These are phyloP conservation scores for Sarcophaga bullata DNA, from an alignment of 1,140 invertebrate species.

Conservation along the genomic window DNA sequence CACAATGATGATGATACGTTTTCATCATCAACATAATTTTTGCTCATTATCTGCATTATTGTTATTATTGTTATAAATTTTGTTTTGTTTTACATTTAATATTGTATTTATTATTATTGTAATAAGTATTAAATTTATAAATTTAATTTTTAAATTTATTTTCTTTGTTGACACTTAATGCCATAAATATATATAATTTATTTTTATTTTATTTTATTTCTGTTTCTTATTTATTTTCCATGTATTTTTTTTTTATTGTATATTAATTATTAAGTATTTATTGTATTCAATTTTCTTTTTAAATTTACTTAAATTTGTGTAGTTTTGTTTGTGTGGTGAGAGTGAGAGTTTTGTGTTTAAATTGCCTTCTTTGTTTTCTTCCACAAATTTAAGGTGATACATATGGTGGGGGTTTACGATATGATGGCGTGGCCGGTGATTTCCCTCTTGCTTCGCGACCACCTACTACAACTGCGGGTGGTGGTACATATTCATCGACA, in stretches of 20 bases:
- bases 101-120: neutral
- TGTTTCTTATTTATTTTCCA: conserved; percentile 9
- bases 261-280: conserved; percentile 32
- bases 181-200: conserved; percentile 27
- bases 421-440: conserved; percentile 79
- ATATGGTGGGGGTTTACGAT: conserved; percentile 90
- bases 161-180: conserved; percentile 32
- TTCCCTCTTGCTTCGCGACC: conserved; percentile 73
- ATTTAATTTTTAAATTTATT: neutral
- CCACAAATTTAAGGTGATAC: conserved; percentile 82
- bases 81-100: too few relatives aligned
- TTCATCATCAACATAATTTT: too few relatives aligned
- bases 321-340: neutral
- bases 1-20: too few relatives aligned
- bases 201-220: neutral
- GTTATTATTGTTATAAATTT: too few relatives aligned
- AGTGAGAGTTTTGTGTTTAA: neutral
- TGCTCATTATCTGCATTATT: too few relatives aligned
- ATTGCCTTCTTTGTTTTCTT: neutral
- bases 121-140: neutral
- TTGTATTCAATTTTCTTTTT: conserved; percentile 13
- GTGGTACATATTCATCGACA: conserved; percentile 80
- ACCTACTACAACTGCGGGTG: conserved; percentile 80
- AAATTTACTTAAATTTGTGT: neutral
- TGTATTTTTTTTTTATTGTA: neutral